Evolutionary conservation across 2,888 invertebrate species (phyloP).

Genomic region (Drosophila nigricruria): DNA sequence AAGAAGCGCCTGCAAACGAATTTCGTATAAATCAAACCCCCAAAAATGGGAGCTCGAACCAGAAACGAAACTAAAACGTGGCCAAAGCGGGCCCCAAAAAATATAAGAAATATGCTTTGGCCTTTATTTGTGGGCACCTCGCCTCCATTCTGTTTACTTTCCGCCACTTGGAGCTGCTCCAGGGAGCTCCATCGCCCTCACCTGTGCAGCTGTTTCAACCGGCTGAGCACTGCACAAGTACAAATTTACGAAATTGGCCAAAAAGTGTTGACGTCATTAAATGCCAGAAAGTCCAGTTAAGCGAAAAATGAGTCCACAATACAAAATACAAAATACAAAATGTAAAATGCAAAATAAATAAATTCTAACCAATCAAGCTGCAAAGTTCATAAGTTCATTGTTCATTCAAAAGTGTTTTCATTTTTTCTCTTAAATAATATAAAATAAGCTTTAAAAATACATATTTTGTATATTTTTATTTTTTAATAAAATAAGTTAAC

Average conservation of each 20-base stretch:
- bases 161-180: conserved; percentile 16
- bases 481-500: not conserved
- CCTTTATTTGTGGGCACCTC: conserved; percentile 49
- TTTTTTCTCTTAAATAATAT: not conserved
- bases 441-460: too few relatives aligned
- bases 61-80: conserved; percentile 9
- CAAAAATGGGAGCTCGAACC: conserved; percentile 54
- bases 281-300: not conserved
- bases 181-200: conserved; percentile 4
- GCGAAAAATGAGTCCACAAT: conserved; percentile 7
- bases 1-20: conserved; percentile 47
- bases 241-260: conserved; percentile 46
- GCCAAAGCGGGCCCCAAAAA: conserved; percentile 19
- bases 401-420: not conserved
- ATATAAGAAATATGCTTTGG: conserved; percentile 45
- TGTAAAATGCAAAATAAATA: conserved; percentile 5
- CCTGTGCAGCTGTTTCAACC: conserved; percentile 16
- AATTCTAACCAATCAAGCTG: conserved; percentile 8
- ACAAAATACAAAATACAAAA: conserved; percentile 7
- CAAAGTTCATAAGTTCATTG: not conserved
- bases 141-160: conserved; percentile 54
- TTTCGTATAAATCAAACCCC: conserved; percentile 71
- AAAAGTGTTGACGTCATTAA: conserved; percentile 41
- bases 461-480: conserved; percentile 7
- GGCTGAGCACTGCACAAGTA: not conserved